Conservation (phyloP, 2,797 vertebrate genomes). For the Etheostoma perlongum region DNA sequence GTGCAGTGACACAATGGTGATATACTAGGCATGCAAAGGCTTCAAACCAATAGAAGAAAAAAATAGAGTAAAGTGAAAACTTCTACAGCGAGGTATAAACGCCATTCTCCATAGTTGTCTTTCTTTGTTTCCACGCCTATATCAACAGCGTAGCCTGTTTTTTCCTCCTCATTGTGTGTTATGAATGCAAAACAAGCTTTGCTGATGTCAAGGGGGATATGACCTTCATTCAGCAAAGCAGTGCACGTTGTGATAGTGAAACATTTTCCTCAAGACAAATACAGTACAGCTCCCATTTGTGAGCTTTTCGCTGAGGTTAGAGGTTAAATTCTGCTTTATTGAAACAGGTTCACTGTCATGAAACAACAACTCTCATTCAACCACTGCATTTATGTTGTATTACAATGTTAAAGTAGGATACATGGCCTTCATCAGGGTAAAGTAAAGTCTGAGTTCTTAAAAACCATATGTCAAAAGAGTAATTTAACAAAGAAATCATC, state of each 20-base stretch:
- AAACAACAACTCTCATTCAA: slow-evolving; percentile 22
- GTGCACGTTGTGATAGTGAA: slow-evolving; percentile 40
- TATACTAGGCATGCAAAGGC: slow-evolving; percentile 50
- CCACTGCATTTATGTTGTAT: slow-evolving; percentile 29
- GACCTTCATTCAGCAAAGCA: slow-evolving; percentile 45
- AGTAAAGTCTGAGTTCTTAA: slow-evolving; percentile 5
- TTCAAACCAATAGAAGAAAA: slow-evolving; percentile 1
- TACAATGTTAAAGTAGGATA: slow-evolving; percentile 14
- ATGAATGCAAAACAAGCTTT: slow-evolving; percentile 25
- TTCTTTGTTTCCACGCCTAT: slow-evolving; percentile 16
- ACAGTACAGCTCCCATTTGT: slow-evolving; percentile 35
- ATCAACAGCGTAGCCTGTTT: not conserved
- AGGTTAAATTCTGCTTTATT: slow-evolving; percentile 56
- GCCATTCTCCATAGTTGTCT: not conserved
- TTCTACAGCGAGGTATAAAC: not conserved
- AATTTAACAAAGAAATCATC: not conserved
- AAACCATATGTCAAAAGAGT: too few relatives aligned
- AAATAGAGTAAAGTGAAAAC: not conserved
- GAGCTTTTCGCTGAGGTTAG: slow-evolving; percentile 37
- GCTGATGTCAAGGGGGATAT: slow-evolving; percentile 12
- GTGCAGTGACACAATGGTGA: slow-evolving; percentile 53
- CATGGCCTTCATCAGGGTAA: not conserved
- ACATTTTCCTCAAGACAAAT: slow-evolving; percentile 54
- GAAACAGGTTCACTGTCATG: slow-evolving; percentile 35
- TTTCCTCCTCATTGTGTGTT: slow-evolving; percentile 6